phyloP scores from a whole-genome alignment of 2,797 vertebrate species.

The Valencia hispanica region DNA sequence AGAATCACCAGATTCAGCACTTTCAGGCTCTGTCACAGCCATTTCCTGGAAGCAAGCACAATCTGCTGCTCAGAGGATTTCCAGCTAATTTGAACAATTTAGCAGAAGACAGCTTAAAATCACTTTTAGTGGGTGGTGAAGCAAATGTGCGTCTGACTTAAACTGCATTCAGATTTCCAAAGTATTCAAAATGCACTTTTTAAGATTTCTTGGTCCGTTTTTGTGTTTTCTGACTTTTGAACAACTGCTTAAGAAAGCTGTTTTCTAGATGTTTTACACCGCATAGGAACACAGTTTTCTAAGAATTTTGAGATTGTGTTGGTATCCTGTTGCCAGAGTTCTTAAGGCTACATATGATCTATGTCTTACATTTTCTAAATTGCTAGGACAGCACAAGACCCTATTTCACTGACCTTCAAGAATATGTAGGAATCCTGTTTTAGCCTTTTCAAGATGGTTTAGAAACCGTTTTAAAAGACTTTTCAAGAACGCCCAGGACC shows the following conservation, averaged over 20 bases:
- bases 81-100: slow-evolving; percentile 27
- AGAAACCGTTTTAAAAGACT: too few species aligned
- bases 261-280: too few species aligned
- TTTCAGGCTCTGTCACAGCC: slow-evolving; percentile 38
- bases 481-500: too few species aligned
- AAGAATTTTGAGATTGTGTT: too few species aligned
- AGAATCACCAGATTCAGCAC: slow-evolving; percentile 58
- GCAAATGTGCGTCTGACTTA: neutral
- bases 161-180: neutral
- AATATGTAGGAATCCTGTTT: too few species aligned
- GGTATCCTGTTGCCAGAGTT: too few species aligned
- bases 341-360: too few species aligned
- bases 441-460: too few species aligned
- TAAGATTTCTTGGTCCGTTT: neutral
- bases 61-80: slow-evolving; percentile 36
- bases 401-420: too few species aligned
- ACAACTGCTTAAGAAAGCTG: too few species aligned
- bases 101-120: slow-evolving; percentile 5
- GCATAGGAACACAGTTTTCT: neutral
- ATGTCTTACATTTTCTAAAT: too few species aligned
- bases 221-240: neutral
- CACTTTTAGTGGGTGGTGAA: neutral
- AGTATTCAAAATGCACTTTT: neutral
- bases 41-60: slow-evolving; percentile 56
- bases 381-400: too few species aligned